Conservation (phyloP, 1,140 invertebrate species). For the Chionoecetes opilio region DNA sequence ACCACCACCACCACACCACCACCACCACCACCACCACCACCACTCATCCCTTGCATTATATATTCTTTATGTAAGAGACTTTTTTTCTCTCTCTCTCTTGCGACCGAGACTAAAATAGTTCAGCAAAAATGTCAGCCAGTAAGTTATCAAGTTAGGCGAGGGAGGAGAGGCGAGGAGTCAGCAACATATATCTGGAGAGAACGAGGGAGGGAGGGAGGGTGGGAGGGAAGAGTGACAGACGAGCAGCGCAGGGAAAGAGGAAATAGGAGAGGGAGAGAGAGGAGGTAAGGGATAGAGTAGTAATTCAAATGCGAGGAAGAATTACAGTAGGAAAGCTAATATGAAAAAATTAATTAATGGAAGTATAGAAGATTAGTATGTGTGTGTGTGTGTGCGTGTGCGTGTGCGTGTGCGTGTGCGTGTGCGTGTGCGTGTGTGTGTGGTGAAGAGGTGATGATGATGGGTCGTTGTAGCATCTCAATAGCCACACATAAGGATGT, state of each 20-base stretch:
- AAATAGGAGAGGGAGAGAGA: slow-evolving; percentile 51
- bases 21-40: neutral
- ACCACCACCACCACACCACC: neutral
- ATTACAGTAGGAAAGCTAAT: no score
- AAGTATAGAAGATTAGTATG: no score
- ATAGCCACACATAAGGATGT: neutral
- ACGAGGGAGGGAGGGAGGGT: slow-evolving; percentile 45
- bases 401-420: neutral
- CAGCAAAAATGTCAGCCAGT: slow-evolving; percentile 17
- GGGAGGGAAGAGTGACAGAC: neutral
- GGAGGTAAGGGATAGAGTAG: slow-evolving; percentile 6
- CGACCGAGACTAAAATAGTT: neutral
- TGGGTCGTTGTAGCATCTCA: neutral
- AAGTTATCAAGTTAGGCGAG: slow-evolving; percentile 12
- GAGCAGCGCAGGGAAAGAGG: neutral
- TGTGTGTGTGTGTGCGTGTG: no score
- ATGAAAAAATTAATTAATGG: no score
- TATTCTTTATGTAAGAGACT: neutral
- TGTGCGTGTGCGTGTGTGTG: slow-evolving; percentile 42
- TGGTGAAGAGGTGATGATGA: no score
- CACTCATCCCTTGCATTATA: neutral
- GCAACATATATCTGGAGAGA: neutral
- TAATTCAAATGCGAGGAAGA: no score
- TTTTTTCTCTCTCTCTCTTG: neutral
- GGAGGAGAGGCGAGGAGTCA: neutral